Evolutionary conservation across 2,888 invertebrate species (phyloP), one percentile per base, ranked within the genome.

Genomic region (Ophioninae sp.): DNA sequence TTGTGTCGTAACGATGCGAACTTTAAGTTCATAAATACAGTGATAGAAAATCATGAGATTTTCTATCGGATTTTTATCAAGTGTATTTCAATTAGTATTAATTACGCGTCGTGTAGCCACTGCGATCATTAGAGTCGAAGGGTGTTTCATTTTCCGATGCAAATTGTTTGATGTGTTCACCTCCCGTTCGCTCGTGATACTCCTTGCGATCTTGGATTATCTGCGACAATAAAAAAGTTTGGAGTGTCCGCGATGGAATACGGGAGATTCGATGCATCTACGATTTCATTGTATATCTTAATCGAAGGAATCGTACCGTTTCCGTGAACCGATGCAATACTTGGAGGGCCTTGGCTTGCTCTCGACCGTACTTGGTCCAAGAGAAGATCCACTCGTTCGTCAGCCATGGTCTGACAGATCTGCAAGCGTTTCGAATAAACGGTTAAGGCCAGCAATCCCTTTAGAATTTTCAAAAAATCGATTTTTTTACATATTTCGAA

Each of bases 371-470:
- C 23, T 41, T 37, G 2, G 81, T 83, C 39, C 67, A 68, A 9
- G 81, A 79, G 39, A 86, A 86, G 17, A 83, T 65, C 64, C 81
- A 79, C 23, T 82, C 44, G 22, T 23, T 75, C 51, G 82, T 83
- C 0, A 86, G 44, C 86, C 86, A 86, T 8, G 86, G 86, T 0
- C 84, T 82, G 2, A 76, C 20, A 20, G 76, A 20, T 82, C 86
- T 86, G 59, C 23, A 65, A 7, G 22, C 13, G 22, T 22, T 6
- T 56, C 9, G 17, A 8, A 59, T 22, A 39, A 30, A 20, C n/a
- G 17, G 9, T 23, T 9, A 20, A 13, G n/a, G n/a, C n/a, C n/a
- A n/a, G n/a, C n/a, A n/a, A n/a, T n/a, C n/a, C n/a, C n/a, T n/a
- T n/a, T n/a, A n/a, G n/a, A n/a, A n/a, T n/a, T n/a, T n/a, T n/a